Evolutionary conservation across 2,113 vertebrate genomes (phyloP), one percentile per base, ranked within the genome.

Genomic region (Mixornis gularis): DNA sequence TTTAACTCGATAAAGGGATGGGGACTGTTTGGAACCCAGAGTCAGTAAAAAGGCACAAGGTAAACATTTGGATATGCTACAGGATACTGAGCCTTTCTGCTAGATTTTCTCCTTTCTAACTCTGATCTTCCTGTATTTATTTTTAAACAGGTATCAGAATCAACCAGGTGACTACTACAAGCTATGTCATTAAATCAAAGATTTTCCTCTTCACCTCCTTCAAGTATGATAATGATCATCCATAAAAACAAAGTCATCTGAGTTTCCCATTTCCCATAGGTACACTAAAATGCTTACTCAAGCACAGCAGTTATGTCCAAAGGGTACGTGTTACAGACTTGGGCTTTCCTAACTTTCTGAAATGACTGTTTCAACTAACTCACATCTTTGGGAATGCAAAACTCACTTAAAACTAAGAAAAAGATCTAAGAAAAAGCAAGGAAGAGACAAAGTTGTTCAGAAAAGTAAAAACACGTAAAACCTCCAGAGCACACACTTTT

Each of bases 301-400:
- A 40, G 49, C 55, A n/a, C 0, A 4, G 63, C 49, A 60, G 41
- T 60, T 26, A 66, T 8, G 21, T 9, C 59, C 46, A 24, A 48
- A 48, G 7, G 22, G 46, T 13, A 12, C 24, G 46, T 48, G 46
- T 43, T 30, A 41, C 0, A 0, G 59, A 69, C 43, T 56, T 3
- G 0, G 20, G 8, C 8, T 58, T 68, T 60, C 32, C 56, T 40
- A 64, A 40, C 56, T 70, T 88, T 55, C 77, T 30, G 14, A 74
- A 93, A 74, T 79, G 11, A 77, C 49, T 30, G 7, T 18, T 83
- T 78, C 29, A 11, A 79, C 59, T 73, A 9, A 70, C 12, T 69
- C 55, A 19, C 17, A 76, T 32, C 56, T 87, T 70, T 63, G 30
- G 40, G 36, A 90, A 76, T 1, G 0, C 8, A 26, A 64, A 84